Conservation (phyloP, 2,888 invertebrate species). For the Drosophila infuscata region DNA sequence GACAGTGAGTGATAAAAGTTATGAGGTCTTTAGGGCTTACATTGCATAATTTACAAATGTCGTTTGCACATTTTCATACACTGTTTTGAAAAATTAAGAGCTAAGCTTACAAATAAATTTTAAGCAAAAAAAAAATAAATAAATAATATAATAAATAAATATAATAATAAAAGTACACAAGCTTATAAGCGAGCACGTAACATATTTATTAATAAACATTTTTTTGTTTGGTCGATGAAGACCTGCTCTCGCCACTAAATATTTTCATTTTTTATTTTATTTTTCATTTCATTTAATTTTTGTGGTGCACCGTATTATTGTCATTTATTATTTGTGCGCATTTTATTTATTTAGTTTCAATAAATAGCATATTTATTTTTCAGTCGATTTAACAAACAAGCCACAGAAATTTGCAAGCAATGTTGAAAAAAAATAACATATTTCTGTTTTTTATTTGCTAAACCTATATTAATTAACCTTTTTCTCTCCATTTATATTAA, state of each 20-base stretch:
- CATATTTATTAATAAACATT: not conserved
- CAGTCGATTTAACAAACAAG: not conserved
- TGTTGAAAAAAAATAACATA: not conserved
- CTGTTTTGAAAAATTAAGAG: not conserved
- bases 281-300: not conserved
- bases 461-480: constrained; percentile 34
- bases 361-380: constrained; percentile 1
- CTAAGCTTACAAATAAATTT: not conserved
- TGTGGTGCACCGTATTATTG: not conserved
- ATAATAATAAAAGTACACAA: not conserved
- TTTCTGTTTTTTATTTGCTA: constrained; percentile 3
- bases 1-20: constrained; percentile 76
- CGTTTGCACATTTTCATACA: not conserved
- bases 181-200: not conserved
- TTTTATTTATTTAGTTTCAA: constrained; percentile 11
- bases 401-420: not conserved
- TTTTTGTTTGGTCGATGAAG: not conserved
- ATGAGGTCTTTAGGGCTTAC: constrained; percentile 58
- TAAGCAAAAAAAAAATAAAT: not conserved
- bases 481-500: constrained; percentile 52
- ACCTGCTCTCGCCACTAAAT: not conserved
- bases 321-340: not conserved
- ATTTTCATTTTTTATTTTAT: not conserved
- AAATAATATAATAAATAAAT: not conserved
- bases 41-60: constrained; percentile 27